Percentiles rank a stretch among this genome's conserved stretches.
Evolutionary conservation across 2,888 invertebrate species (phyloP).

Genomic region (Tortrix viridana): DNA sequence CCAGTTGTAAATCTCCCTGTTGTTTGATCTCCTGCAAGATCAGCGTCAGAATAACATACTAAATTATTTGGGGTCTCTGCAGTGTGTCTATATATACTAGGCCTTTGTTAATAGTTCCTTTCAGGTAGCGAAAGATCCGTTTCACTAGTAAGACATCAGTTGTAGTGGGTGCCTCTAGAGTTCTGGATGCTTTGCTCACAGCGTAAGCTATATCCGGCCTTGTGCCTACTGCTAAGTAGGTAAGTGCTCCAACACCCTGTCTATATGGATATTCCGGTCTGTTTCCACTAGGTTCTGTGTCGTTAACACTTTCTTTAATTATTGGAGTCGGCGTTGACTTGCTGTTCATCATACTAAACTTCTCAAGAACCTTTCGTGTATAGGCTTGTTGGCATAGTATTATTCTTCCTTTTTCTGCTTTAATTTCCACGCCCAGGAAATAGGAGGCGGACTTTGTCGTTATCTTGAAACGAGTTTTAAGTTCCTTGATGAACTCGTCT

Average conservation of each 20-base stretch:
- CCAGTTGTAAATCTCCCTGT: no score
- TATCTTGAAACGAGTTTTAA: background rate
- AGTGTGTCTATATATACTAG: no score
- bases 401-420: background rate
- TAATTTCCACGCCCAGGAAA: constrained; percentile 4
- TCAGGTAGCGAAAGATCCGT: constrained; percentile 4
- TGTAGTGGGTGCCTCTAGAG: no score
- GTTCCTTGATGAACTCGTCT: background rate
- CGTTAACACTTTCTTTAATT: background rate
- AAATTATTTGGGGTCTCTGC: no score
- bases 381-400: background rate
- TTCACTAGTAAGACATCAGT: background rate
- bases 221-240: no score
- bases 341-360: background rate
- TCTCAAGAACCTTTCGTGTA: constrained; percentile 2
- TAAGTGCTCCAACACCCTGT: no score
- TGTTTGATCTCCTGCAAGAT: no score
- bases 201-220: no score
- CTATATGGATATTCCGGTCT: background rate
- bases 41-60: no score
- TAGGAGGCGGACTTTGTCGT: constrained; percentile 8
- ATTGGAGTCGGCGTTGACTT: background rate
- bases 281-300: no score
- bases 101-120: constrained; percentile 1
- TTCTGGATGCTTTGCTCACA: no score